Conservation (phyloP, 2,888 invertebrate genomes). For the Ditula angustiorana region DNA sequence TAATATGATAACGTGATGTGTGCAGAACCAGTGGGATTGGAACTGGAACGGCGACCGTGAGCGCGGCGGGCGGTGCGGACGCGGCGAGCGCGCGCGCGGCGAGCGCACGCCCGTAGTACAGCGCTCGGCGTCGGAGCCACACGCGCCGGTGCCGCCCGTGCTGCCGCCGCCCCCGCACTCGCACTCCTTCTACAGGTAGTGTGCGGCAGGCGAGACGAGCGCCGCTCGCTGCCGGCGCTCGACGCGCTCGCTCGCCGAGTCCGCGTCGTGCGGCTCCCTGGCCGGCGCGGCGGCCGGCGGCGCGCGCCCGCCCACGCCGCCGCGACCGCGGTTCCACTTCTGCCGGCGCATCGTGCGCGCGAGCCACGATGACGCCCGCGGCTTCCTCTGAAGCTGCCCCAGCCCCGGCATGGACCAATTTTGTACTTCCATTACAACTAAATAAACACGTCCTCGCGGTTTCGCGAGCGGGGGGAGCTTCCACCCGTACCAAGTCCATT, state of each 20-base stretch:
- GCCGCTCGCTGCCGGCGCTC: constrained; percentile 73
- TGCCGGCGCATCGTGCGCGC: constrained; percentile 73
- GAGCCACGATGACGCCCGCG: constrained; percentile 71
- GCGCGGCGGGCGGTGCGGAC: constrained; percentile 52
- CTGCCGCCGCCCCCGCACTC: constrained; percentile 83
- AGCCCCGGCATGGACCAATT: constrained; percentile 78
- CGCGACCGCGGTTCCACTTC: constrained; percentile 75
- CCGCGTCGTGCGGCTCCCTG: constrained; percentile 78
- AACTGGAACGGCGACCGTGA: constrained; percentile 71
- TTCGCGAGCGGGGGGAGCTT: constrained; percentile 59
- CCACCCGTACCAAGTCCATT: constrained; percentile 72
- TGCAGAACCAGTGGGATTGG: constrained; percentile 73
- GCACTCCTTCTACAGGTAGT: constrained; percentile 84
- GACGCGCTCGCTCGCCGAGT: constrained; percentile 82
- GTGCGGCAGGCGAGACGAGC: constrained; percentile 83
- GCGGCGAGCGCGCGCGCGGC: constrained; percentile 55
- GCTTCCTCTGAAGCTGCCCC: constrained; percentile 73
- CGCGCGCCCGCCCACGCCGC: constrained; percentile 51
- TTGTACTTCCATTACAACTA: constrained; percentile 77
- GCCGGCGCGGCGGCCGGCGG: constrained; percentile 54
- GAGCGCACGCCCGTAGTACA: constrained; percentile 82
- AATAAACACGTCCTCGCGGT: constrained; percentile 73
- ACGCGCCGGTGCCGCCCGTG: constrained; percentile 82
- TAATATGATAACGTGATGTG: not conserved
- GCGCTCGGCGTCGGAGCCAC: constrained; percentile 87